Base-by-base conservation (phyloP, 30 jellyfish, hydroid and myxozoan species). In the Aurelia sp. region DNA sequence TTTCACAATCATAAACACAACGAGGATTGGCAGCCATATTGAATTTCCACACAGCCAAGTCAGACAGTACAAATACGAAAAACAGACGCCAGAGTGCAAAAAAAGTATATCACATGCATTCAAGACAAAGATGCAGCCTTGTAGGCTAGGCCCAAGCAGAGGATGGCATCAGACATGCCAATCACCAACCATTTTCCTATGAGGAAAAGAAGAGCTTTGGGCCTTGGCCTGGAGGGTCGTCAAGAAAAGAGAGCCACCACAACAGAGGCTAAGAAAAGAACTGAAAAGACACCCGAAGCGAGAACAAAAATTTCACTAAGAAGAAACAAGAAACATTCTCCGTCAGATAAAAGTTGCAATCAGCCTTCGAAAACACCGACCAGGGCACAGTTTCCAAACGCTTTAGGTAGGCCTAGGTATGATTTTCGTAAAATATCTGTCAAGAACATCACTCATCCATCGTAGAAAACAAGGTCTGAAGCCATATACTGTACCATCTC, bases 301-400 rank as follows among this genome's bases (percentile, higher is more conserved):
- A 72, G 74, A 41, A 19, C 67, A 65, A 12, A 22, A 58, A 21
- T 5, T 20, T 76, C 84, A 27, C 33, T 71, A 0, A 60, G 74
- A 67, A 81, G 64, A 66, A 72, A 44, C 33, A 73, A 27, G 30
- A 61, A 48, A 38, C 67, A 33, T 33, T 70, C 79, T 57, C 88
- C 81, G 74, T 22, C 52, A 8, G 85, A 50, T 9, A 76, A 65
- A 13, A 64, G 76, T 60, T 66, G n/a, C 13, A 38, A 48, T 44
- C 74, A 84, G 31, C 91, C 87, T 5, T n/a, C 30, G 20, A 41
- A 72, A 61, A 84, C 93, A 12, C 93, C 93, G 47, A 84, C 87
- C 50, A 84, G 93, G 71, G 76, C n/a, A 2, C 53, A 35, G 30
- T 47, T 40, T 73, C 60, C 87, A 24, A 67, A 13, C 38, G 88